These are phyloP conservation scores for Teleogryllus occipitalis DNA, from an alignment of 1,140 invertebrate species.

Conservation along the genomic window DNA sequence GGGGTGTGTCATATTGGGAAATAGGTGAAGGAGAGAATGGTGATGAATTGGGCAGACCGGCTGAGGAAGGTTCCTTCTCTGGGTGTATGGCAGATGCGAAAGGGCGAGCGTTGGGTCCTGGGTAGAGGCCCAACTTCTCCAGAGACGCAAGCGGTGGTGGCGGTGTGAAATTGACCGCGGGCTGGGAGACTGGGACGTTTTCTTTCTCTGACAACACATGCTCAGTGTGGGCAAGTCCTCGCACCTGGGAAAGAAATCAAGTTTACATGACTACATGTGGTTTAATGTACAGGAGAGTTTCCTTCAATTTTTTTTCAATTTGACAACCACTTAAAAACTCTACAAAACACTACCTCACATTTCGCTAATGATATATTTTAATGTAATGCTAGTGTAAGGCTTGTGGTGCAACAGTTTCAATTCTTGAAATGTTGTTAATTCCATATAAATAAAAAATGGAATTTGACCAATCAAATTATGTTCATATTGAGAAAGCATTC, in stretches of 20 bases:
- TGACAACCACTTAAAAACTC: no score
- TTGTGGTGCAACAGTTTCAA: no score
- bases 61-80: background rate
- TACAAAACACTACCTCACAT: no score
- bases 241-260: constrained; percentile 37
- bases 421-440: no score
- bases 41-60: constrained; percentile 10
- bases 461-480: no score
- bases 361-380: no score
- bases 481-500: no score
- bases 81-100: constrained; percentile 23
- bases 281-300: no score
- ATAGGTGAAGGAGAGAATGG: constrained; percentile 19
- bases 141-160: constrained; percentile 19
- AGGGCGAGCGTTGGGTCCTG: constrained; percentile 15
- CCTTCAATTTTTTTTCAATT: no score
- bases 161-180: constrained; percentile 14
- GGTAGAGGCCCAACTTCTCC: constrained; percentile 18
- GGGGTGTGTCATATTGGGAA: constrained; percentile 25
- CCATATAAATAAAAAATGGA: no score
- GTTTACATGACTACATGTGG: no score
- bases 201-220: constrained; percentile 27
- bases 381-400: no score
- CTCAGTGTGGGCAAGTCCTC: constrained; percentile 66
- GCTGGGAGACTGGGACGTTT: constrained; percentile 7